Conservation (phyloP, 2,113 vertebrate genomes). For the Anser brachyrhynchus region DNA sequence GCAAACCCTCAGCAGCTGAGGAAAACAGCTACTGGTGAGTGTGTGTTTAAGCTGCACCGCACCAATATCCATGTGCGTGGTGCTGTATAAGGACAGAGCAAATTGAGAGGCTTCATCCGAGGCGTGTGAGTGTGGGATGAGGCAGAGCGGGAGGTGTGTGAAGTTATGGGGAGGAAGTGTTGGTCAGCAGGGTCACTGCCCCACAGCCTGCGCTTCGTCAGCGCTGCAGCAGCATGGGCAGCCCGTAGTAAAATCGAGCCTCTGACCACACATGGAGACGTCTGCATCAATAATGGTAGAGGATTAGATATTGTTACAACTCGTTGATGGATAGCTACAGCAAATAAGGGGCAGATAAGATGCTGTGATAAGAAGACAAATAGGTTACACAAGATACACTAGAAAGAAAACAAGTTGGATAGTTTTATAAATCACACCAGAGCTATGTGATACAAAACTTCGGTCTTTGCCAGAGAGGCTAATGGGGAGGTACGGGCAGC, state of each 20-base stretch:
- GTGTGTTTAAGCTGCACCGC: not conserved
- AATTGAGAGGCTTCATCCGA: fast-evolving
- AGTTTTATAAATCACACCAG: conserved; percentile 61
- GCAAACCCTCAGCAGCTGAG: not conserved
- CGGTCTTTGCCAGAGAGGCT: conserved; percentile 5
- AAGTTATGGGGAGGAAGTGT: fast-evolving
- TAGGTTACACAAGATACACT: not conserved
- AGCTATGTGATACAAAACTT: not conserved
- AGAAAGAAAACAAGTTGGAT: conserved; percentile 44
- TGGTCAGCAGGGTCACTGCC: not conserved
- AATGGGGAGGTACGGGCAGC: not conserved
- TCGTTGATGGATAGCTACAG: conserved; percentile 45
- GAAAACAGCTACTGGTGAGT: not conserved
- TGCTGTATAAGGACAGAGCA: not conserved
- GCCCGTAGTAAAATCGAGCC: fast-evolving
- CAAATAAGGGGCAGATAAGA: conserved; percentile 54
- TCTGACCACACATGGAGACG: not conserved
- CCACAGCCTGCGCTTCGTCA: not conserved
- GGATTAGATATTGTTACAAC: conserved; percentile 1
- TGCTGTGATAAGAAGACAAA: conserved; percentile 59
- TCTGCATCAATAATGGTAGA: not conserved
- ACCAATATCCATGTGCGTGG: not conserved
- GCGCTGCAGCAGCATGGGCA: fast-evolving
- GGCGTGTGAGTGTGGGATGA: fast-evolving
- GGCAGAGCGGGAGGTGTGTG: not conserved